Conservation (phyloP, 2,797 vertebrate species). For the Phrynocephalus forsythii region DNA sequence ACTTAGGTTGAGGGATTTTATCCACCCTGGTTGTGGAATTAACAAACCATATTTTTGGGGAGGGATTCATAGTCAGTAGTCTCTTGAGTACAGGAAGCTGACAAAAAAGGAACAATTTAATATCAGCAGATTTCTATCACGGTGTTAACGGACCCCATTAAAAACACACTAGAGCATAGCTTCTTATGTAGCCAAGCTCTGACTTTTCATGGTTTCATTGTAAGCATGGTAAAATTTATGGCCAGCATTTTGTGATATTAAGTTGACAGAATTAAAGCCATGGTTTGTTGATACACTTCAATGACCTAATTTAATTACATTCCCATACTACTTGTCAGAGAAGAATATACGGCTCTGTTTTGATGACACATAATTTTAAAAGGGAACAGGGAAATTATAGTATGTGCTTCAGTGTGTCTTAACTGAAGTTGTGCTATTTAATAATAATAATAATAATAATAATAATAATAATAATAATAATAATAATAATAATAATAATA, state of each 20-base stretch:
- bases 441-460: neutral
- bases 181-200: constrained; percentile 55
- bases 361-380: constrained; percentile 13
- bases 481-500: neutral
- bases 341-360: constrained; percentile 51
- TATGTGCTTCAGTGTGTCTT: neutral
- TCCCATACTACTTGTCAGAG: constrained; percentile 53
- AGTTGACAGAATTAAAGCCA: constrained; percentile 69
- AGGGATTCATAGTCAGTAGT: constrained; percentile 56
- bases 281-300: constrained; percentile 69
- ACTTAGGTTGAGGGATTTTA: constrained; percentile 27
- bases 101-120: constrained; percentile 60
- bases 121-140: constrained; percentile 61
- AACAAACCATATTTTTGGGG: constrained; percentile 37
- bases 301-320: constrained; percentile 70
- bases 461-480: too few species aligned
- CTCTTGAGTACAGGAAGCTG: constrained; percentile 57
- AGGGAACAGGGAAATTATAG: neutral
- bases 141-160: constrained; percentile 53
- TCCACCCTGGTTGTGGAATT: constrained; percentile 11
- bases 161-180: constrained; percentile 54
- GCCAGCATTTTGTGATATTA: constrained; percentile 64
- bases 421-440: neutral
- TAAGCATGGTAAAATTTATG: constrained; percentile 68
- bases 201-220: constrained; percentile 68